Conservation (phyloP, 2,888 invertebrate genomes). For the Agrochola circellaris region DNA sequence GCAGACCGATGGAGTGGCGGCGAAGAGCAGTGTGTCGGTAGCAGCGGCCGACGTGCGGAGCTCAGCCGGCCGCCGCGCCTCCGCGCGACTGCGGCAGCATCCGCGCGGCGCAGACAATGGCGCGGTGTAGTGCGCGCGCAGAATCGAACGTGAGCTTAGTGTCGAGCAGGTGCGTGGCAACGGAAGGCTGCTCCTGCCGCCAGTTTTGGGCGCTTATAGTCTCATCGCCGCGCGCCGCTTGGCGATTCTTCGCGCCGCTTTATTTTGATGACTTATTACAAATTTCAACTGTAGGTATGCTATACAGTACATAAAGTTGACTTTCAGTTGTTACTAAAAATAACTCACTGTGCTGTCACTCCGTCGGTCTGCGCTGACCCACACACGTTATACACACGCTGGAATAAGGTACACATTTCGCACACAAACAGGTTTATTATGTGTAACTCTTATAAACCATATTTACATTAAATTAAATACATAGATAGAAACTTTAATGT, state of each 20-base stretch:
- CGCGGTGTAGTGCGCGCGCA: too few species aligned
- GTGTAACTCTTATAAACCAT: constrained; percentile 42
- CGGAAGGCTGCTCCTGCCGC: not conserved
- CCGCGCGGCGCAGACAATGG: too few species aligned
- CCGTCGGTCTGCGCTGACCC: not conserved
- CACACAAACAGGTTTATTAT: constrained; percentile 57
- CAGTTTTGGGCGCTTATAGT: not conserved
- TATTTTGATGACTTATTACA: not conserved
- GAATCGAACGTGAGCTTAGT: too few species aligned
- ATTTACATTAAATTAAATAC: constrained; percentile 28
- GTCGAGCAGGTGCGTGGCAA: not conserved
- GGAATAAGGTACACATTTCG: constrained; percentile 39
- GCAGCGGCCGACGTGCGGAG: not conserved
- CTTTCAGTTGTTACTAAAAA: not conserved
- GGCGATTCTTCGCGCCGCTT: not conserved
- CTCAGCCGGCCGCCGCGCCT: too few species aligned
- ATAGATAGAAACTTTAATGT: constrained; percentile 54
- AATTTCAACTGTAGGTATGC: not conserved
- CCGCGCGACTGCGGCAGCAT: too few species aligned
- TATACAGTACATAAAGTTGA: not conserved
- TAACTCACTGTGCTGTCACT: not conserved
- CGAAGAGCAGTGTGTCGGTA: not conserved
- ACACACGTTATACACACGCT: not conserved
- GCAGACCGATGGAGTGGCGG: not conserved
- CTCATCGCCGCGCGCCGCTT: not conserved